Evolutionary conservation across 2,113 vertebrate species (phyloP).

Genomic region (Diadophis punctatus): DNA sequence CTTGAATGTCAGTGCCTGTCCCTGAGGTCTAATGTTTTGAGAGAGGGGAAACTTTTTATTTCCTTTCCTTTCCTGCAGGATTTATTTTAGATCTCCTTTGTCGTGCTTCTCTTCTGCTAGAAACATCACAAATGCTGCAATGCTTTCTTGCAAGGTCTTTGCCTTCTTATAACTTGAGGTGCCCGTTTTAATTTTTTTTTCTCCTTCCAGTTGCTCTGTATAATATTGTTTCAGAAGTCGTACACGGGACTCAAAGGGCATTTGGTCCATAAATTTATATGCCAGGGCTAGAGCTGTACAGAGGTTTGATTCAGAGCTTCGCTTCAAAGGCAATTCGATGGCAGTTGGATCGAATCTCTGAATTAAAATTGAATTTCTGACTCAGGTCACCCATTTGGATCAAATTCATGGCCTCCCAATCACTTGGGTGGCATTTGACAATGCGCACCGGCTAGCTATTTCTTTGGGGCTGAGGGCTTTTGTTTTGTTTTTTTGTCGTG

Average conservation of each 20-base stretch:
- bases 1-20: neutral
- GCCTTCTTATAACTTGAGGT: neutral
- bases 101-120: neutral
- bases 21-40: neutral
- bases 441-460: neutral
- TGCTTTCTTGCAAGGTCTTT: neutral
- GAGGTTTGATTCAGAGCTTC: neutral
- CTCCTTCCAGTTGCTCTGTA: neutral
- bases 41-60: neutral
- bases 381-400: neutral
- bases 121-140: neutral
- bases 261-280: neutral
- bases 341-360: neutral
- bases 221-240: neutral
- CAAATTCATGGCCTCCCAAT: neutral
- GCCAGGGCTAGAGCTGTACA: neutral
- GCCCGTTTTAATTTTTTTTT: neutral
- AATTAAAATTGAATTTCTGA: neutral
- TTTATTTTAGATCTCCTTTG: neutral
- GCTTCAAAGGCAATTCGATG: neutral
- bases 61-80: neutral
- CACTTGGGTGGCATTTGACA: neutral
- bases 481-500: neutral
- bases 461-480: neutral
- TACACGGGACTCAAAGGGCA: neutral